Percentiles rank a stretch among this genome's conserved stretches.
phyloP scores from a whole-genome alignment of 2,888 invertebrate species.

The Gari tellinella region DNA sequence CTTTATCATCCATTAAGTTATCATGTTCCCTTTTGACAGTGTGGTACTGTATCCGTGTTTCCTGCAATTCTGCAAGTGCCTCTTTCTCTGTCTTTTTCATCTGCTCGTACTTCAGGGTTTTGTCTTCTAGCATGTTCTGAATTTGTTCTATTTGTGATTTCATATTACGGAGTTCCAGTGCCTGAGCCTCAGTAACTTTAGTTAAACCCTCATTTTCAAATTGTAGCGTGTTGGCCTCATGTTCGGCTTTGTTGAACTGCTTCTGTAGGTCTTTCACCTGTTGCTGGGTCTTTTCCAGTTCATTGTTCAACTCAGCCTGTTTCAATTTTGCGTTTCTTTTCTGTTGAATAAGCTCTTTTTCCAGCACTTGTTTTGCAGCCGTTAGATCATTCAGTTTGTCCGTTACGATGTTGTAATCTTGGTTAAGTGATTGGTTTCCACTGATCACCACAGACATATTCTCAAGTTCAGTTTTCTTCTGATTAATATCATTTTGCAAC shows the following conservation, averaged over 20 bases:
- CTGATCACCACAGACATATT: constrained; percentile 31
- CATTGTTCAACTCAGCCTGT: constrained; percentile 41
- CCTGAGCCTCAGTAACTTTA: constrained; percentile 49
- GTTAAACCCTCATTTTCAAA: constrained; percentile 41
- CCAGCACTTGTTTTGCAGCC: constrained; percentile 38
- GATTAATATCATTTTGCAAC: constrained; percentile 25
- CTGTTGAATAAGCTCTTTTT: constrained; percentile 52
- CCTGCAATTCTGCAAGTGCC: constrained; percentile 34
- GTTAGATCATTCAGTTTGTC: constrained; percentile 46
- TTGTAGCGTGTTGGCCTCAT: constrained; percentile 34
- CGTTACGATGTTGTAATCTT: constrained; percentile 39
- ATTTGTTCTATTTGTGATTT: constrained; percentile 52
- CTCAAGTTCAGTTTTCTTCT: constrained; percentile 32
- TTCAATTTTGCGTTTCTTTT: constrained; percentile 41
- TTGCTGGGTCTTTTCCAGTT: constrained; percentile 24
- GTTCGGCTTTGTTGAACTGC: constrained; percentile 27
- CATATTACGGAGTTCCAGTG: constrained; percentile 52
- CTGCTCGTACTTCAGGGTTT: constrained; percentile 42
- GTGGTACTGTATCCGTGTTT: constrained; percentile 34
- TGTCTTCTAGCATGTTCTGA: constrained; percentile 47
- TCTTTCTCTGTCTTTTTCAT: constrained; percentile 48
- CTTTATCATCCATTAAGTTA: constrained; percentile 40
- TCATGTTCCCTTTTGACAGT: constrained; percentile 43
- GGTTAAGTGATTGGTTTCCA: constrained; percentile 34
- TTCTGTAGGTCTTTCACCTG: constrained; percentile 33